Percentiles rank a stretch among this genome's conserved stretches.
Conservation (phyloP, 92 coral and sea anemone genomes). For the Porites rus region DNA sequence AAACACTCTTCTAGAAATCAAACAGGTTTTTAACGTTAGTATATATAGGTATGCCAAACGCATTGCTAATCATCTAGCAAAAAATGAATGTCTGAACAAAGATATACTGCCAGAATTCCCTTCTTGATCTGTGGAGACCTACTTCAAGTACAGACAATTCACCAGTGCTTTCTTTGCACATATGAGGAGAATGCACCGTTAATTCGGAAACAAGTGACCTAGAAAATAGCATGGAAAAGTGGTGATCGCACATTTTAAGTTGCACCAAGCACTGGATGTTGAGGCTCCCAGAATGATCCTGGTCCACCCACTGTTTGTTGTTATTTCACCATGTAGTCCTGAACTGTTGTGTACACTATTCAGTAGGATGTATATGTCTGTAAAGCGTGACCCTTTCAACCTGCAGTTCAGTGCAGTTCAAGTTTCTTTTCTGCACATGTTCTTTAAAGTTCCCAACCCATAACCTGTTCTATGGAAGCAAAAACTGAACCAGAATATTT, state of each 20-base stretch:
- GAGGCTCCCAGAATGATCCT: conserved; percentile 42
- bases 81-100: conserved; percentile 1
- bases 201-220: conserved; percentile 13
- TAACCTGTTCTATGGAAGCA: no score
- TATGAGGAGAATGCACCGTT: conserved; percentile 36
- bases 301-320: conserved; percentile 9
- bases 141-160: conserved; percentile 34
- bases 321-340: no score
- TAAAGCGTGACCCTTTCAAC: no score
- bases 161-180: conserved; percentile 23
- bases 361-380: no score
- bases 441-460: no score
- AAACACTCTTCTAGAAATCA: conserved; percentile 37
- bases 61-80: conserved; percentile 3
- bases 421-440: no score
- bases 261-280: conserved; percentile 48
- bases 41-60: conserved; percentile 34
- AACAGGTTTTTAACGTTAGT: conserved; percentile 23
- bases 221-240: conserved; percentile 45
- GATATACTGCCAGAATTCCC: conserved; percentile 26
- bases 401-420: no score
- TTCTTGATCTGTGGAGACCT: conserved; percentile 48
- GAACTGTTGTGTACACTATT: no score
- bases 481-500: no score
- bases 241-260: conserved; percentile 41